A percentile compares a stretch with the other conserved stretches of the same genome.
Evolutionary conservation across 2,113 vertebrate species (phyloP).

Genomic region (Rana temporaria): DNA sequence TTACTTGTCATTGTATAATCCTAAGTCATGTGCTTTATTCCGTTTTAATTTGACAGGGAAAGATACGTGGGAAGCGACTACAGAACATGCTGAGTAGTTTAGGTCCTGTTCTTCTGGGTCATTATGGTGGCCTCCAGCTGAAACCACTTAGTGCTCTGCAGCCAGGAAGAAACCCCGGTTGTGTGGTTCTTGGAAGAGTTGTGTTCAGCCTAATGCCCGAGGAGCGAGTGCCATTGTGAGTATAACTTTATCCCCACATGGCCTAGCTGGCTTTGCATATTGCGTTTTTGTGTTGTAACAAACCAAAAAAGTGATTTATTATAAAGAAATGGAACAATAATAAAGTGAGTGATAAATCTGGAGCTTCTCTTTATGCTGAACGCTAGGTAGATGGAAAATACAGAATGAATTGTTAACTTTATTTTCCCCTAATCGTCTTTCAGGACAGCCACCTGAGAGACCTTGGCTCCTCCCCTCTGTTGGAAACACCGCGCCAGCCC

Average conservation of each 20-base stretch:
- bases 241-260: slow-evolving; percentile 36
- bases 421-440: no score
- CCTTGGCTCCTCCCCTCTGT: no score
- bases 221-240: slow-evolving; percentile 90
- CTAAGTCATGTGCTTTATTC: not conserved
- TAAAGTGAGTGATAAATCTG: no score
- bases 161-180: slow-evolving; percentile 76
- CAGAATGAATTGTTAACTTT: no score
- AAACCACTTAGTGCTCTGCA: slow-evolving; percentile 71
- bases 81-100: slow-evolving; percentile 83
- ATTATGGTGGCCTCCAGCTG: slow-evolving; percentile 77
- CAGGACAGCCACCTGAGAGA: no score
- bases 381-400: no score
- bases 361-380: no score
- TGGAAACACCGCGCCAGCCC: no score
- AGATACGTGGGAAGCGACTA: slow-evolving; percentile 84
- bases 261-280: not conserved
- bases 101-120: slow-evolving; percentile 76
- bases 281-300: no score
- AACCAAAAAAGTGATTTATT: no score
- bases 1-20: not conserved
- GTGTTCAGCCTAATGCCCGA: slow-evolving; percentile 88
- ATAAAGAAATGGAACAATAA: no score
- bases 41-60: slow-evolving; percentile 73
- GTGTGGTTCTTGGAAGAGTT: slow-evolving; percentile 86